Base-by-base conservation (phyloP, 2,888 invertebrate species). In the Allygus modestus region DNA sequence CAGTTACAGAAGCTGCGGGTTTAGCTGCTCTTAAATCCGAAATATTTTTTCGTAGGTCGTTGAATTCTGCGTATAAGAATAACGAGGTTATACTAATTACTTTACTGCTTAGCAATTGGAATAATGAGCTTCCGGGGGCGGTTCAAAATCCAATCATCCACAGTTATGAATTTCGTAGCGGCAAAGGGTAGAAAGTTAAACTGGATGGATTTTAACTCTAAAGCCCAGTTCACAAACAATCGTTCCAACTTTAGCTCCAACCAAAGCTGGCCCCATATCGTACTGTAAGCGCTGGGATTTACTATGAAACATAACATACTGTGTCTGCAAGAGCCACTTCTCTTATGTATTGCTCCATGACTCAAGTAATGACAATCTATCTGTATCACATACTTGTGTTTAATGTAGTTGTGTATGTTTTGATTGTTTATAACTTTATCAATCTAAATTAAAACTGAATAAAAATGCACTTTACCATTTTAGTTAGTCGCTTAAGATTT, bases 191-290 rank as follows among this genome's bases (percentile, higher is more conserved):
- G 58, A 58, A 58, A 20, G 58, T 23, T 58, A 23, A 58, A 58
- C 58, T 58, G 58, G 58, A 58, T 58, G 58, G 58, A 58, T 58
- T 58, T 58, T 23, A 58, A 58, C 58, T 58, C 58, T 17, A 58
- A 58, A 58, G 58, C 58, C 58, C 23, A 58, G 58, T 58, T 58
- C 58, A 20, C 58, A 58, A 46, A 58, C 58, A 58, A 58, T 58
- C 58, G 58, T 58, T 58, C 23, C 23, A 58, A 58, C 58, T 58
- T 23, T 2, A 58, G 58, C 58, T 23, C 12, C 20, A n/a, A 46
- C 58, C 58, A 58, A 58, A 58, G 58, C 58, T 58, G 58, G 58
- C 58, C 58, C 58, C 20, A 58, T 58, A 58, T 23, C 58, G 58
- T 58, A 1, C 2, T 23, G 20, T 58, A 58, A 58, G 58, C 58